Evolutionary conservation across 2,888 invertebrate genomes (phyloP).

Genomic region (Meghimatium bilineatum): DNA sequence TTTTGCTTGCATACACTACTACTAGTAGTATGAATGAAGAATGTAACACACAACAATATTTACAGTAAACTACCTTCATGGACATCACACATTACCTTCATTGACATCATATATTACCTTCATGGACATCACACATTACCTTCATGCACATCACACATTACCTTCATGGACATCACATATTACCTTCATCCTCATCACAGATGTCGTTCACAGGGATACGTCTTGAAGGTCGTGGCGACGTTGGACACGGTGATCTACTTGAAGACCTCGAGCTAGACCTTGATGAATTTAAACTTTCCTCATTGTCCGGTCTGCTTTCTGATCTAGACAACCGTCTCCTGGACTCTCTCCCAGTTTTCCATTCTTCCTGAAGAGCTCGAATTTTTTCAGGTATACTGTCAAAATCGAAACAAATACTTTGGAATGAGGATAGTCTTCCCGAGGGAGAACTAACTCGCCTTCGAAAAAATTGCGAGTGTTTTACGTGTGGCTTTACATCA

Average conservation of each 20-base stretch:
- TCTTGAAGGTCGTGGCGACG: not conserved
- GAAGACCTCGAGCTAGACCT: slow-evolving; percentile 35
- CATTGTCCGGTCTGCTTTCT: slow-evolving; percentile 7
- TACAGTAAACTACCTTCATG: no score
- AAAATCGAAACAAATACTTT: slow-evolving; percentile 40
- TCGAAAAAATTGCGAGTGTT: not conserved
- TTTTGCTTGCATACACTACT: no score
- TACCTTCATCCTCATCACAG: slow-evolving; percentile 22
- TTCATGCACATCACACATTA: no score
- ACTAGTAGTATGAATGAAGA: no score
- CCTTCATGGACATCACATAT: not conserved
- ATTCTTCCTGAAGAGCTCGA: slow-evolving; percentile 43
- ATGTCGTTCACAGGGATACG: not conserved
- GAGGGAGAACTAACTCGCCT: slow-evolving; percentile 2
- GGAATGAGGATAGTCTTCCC: not conserved
- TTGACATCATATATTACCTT: no score
- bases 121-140: no score
- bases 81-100: no score
- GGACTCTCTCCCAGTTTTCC: not conserved
- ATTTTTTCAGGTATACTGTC: slow-evolving; percentile 43
- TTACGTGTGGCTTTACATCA: slow-evolving; percentile 7
- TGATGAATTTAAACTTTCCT: not conserved
- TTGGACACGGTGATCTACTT: slow-evolving; percentile 19
- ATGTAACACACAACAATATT: no score
- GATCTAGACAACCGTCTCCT: slow-evolving; percentile 11